Evolutionary conservation across 2,888 invertebrate genomes (phyloP).

Genomic region (Atrina japonica): DNA sequence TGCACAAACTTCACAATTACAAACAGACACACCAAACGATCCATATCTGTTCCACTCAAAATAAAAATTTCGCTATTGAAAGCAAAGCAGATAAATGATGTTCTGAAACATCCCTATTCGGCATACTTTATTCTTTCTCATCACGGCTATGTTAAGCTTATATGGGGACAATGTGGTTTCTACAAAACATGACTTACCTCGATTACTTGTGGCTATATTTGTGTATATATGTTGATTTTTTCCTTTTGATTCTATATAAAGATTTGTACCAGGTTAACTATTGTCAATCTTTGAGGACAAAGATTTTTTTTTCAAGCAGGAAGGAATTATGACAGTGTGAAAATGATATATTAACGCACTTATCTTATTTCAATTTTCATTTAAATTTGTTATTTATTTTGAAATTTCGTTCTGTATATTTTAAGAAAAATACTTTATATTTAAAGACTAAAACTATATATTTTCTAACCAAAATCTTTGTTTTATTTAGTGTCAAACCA

Average conservation of each 20-base stretch:
- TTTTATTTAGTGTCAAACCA: no score
- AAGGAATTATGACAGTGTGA: conserved; percentile 4
- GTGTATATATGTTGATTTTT: background rate
- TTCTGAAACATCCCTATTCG: conserved; percentile 9
- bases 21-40: conserved; percentile 9
- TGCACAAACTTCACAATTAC: conserved; percentile 6
- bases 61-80: background rate
- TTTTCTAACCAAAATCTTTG: no score
- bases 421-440: no score
- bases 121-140: conserved; percentile 18
- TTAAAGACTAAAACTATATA: no score
- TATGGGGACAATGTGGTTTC: background rate
- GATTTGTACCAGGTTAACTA: background rate
- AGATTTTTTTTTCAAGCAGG: conserved; percentile 7
- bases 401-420: no score
- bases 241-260: background rate
- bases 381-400: no score
- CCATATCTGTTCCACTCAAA: background rate
- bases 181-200: background rate
- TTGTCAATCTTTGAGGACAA: conserved; percentile 19
- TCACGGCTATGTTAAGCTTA: conserved; percentile 1
- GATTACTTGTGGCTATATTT: background rate
- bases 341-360: no score
- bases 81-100: background rate
- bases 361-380: background rate